Evolutionary conservation across 2,888 invertebrate species (phyloP).

Genomic region (Metalampra italica): DNA sequence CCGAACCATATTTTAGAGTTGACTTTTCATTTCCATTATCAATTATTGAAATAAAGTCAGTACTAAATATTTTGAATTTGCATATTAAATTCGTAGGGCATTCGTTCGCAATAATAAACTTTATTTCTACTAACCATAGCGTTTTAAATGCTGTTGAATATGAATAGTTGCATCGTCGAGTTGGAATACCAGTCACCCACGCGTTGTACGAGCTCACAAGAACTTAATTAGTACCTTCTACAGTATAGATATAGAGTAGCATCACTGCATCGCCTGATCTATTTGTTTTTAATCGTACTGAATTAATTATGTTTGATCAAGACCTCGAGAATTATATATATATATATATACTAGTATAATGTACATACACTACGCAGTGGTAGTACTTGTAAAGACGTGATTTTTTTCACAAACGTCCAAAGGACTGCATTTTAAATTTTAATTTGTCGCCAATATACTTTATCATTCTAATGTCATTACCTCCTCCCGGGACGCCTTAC

Average conservation of each 20-base stretch:
- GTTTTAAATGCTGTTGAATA: constrained; percentile 20
- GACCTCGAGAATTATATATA: too few species aligned
- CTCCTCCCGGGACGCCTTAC: too few species aligned
- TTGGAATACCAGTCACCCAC: constrained; percentile 50
- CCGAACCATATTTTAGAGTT: constrained; percentile 34
- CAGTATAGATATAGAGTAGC: background rate
- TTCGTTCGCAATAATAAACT: constrained; percentile 14
- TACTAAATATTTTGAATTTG: constrained; percentile 53
- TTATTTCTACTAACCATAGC: constrained; percentile 23
- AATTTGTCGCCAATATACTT: too few species aligned
- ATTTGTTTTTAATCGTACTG: too few species aligned
- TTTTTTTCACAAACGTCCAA: too few species aligned
- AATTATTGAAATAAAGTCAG: constrained; percentile 60
- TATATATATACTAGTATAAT: too few species aligned
- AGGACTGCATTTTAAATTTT: too few species aligned
- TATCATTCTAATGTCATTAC: too few species aligned
- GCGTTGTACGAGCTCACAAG: constrained; percentile 54
- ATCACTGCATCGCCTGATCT: background rate
- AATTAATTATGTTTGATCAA: too few species aligned
- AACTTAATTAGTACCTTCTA: constrained; percentile 66
- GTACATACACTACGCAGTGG: too few species aligned
- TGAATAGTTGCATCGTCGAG: constrained; percentile 40
- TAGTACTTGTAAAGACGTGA: too few species aligned
- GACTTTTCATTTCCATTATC: constrained; percentile 58
- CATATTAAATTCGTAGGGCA: constrained; percentile 39